These are phyloP conservation scores for Mus spretus DNA, from an alignment of 2,797 vertebrate genomes.

Conservation along the genomic window DNA sequence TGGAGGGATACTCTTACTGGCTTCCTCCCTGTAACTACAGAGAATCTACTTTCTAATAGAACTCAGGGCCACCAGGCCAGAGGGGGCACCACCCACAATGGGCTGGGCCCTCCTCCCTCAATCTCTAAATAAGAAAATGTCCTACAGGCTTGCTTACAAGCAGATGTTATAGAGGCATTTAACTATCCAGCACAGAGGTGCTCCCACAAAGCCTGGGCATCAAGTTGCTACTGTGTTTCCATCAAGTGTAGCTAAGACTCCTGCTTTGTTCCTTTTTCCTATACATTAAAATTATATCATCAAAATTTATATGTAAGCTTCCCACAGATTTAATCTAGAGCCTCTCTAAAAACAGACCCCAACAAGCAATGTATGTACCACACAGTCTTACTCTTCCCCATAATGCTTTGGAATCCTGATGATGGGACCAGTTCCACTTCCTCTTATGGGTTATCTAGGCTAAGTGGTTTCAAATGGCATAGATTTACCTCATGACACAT, in stretches of 20 bases:
- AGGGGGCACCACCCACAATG: neutral
- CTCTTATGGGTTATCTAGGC: neutral
- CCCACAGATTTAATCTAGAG: neutral
- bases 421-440: neutral
- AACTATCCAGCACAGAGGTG: neutral
- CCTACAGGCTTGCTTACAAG: neutral
- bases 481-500: neutral
- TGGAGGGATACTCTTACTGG: neutral
- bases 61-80: neutral
- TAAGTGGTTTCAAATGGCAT: neutral
- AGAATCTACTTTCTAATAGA: neutral
- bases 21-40: neutral
- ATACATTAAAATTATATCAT: neutral
- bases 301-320: neutral
- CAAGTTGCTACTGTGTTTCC: neutral
- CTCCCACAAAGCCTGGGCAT: neutral
- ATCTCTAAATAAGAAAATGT: neutral
- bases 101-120: too few species aligned
- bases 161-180: neutral
- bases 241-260: neutral
- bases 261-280: neutral
- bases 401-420: neutral
- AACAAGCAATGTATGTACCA: neutral
- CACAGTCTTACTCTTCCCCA: neutral
- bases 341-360: neutral